Evolutionary conservation across 2,113 vertebrate genomes (phyloP).

Genomic region (Engraulis encrasicolus): DNA sequence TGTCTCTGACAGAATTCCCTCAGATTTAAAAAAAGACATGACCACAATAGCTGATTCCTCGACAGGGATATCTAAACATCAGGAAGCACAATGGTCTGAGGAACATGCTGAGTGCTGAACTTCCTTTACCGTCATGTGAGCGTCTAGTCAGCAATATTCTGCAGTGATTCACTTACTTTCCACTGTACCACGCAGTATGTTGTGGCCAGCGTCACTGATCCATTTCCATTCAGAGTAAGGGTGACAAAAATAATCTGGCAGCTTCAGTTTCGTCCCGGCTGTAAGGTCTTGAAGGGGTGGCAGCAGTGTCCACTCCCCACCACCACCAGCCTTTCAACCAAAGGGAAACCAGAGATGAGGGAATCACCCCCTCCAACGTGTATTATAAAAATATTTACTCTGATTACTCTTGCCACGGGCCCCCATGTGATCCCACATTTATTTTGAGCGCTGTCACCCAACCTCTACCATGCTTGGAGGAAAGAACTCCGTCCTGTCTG

Average conservation of each 20-base stretch:
- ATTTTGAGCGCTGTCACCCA: slow-evolving; percentile 54
- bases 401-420: slow-evolving; percentile 32
- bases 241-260: slow-evolving; percentile 10
- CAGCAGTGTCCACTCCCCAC: slow-evolving; percentile 22
- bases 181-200: background rate
- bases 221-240: slow-evolving; percentile 4
- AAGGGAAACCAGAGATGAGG: slow-evolving; percentile 47
- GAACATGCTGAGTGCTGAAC: background rate
- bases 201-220: background rate
- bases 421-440: slow-evolving; percentile 55
- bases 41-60: background rate
- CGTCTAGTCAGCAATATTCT: background rate
- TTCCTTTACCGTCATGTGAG: background rate
- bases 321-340: slow-evolving; percentile 26
- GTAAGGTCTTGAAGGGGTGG: background rate
- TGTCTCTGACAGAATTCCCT: background rate
- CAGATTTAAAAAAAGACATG: too few relatives aligned
- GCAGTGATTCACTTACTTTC: background rate
- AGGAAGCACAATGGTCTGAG: background rate
- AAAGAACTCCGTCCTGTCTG: slow-evolving; percentile 26
- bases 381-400: slow-evolving; percentile 57
- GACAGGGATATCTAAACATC: background rate
- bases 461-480: slow-evolving; percentile 18
- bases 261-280: background rate
- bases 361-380: slow-evolving; percentile 48